Base-by-base conservation (phyloP, 23 tunicate genomes). In the Styela clava region DNA sequence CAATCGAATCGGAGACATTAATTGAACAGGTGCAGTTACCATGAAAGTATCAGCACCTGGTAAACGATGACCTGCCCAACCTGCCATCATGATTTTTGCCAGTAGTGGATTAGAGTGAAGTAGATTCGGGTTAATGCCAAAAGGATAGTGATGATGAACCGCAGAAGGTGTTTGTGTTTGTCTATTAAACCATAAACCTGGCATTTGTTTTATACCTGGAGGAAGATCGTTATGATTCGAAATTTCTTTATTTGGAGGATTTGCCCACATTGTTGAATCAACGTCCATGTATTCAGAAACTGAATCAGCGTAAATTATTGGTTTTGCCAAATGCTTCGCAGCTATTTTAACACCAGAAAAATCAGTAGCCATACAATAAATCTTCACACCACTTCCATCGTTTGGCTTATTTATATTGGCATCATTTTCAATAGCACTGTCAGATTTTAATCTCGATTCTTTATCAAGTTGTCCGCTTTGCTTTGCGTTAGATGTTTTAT, bases 91-190 rank as follows among this genome's bases (percentile, higher is more conserved):
- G 86, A 89, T 84, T 76, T 89, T 89, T 1, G 95, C 95, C 22
- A 89, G 82, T 16, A 85, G 69, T 24, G 95, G 95, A 67, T 89
- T 89, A 28, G 95, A 85, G 71, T 85, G 74, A 64, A 89, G 88
- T 26, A 89, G 62, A 65, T 69, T 85, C 68, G 95, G 95, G 69
- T 89, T 73, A n/a, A 89, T 89, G 25, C 95, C 95, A 63, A 85
- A 81, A 16, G 95, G 95, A 61, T 89, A 89, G 61, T 89, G 95
- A 69, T 89, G 95, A 35, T 79, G 88, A 21, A 89, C 74, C 2
- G 84, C 95, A 7, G 88, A 69, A 30, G 88, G 71, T 5, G 56
- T 44, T 25, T 29, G 71, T 5, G 56, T 44, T 25, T 29, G 71
- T 67, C 71, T 27, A 22, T 12, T 29, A 19, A 18, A 27, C 71